These are phyloP conservation scores for Ctenosaura bakeri DNA, from an alignment of 2,797 vertebrate genomes.

Conservation along the genomic window DNA sequence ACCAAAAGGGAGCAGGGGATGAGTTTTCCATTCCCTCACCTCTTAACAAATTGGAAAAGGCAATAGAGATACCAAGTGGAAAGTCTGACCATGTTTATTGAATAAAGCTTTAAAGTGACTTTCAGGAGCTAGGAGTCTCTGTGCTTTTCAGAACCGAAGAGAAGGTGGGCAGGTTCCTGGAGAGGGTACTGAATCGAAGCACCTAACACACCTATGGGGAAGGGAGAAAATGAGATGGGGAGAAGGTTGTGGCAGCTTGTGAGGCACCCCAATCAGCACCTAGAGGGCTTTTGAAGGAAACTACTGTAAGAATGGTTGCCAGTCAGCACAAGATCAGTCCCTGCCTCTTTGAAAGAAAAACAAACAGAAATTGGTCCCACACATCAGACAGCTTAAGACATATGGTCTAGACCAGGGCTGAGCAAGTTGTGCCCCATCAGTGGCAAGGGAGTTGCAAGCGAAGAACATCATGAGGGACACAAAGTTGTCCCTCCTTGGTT, in stretches of 20 bases:
- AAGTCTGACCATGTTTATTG: neutral
- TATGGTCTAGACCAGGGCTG: too few species aligned
- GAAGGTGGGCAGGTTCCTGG: neutral
- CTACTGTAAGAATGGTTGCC: neutral
- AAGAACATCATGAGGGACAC: neutral
- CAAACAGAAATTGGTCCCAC: too few species aligned
- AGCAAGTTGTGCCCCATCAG: too few species aligned
- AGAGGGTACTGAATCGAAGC: rapidly evolving
- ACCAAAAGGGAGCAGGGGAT: too few species aligned
- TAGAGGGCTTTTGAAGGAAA: neutral
- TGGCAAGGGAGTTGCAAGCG: too few species aligned
- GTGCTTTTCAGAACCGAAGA: too few species aligned
- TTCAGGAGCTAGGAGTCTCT: rapidly evolving
- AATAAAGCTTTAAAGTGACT: slow-evolving; percentile 3
- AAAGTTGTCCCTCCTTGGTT: neutral
- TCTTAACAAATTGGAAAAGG: neutral
- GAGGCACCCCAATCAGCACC: neutral
- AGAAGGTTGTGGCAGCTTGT: neutral
- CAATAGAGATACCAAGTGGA: neutral
- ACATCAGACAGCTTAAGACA: too few species aligned
- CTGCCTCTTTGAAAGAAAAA: too few species aligned
- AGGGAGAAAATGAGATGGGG: too few species aligned
- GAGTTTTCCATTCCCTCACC: neutral
- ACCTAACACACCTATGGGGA: neutral
- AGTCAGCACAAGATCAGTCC: too few species aligned